Evolutionary conservation across 2,888 invertebrate genomes (phyloP).

Genomic region (Ennomos quercinarius): DNA sequence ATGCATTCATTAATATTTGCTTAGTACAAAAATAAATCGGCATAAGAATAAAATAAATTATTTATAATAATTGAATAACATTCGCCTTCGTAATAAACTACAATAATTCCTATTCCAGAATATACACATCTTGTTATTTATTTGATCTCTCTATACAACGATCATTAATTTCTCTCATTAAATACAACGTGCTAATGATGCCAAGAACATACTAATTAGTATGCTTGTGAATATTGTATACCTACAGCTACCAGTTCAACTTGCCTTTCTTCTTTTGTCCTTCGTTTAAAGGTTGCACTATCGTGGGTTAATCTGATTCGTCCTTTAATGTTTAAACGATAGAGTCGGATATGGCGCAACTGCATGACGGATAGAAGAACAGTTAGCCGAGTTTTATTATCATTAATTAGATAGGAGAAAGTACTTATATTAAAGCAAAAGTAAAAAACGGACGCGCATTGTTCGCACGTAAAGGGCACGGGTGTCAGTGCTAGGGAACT

Average conservation of each 20-base stretch:
- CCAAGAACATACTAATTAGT: slow-evolving; percentile 34
- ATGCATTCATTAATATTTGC: too few species aligned
- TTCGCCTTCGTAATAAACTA: background rate
- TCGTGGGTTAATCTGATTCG: background rate
- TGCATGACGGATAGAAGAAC: slow-evolving; percentile 2
- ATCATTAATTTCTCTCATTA: slow-evolving; percentile 36
- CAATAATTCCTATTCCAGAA: slow-evolving; percentile 12
- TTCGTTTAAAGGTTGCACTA: slow-evolving; percentile 34
- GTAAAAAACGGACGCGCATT: slow-evolving; percentile 58
- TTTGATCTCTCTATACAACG: slow-evolving; percentile 27
- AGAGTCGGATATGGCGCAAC: slow-evolving; percentile 21
- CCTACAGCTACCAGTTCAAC: slow-evolving; percentile 3
- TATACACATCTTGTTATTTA: slow-evolving; percentile 27
- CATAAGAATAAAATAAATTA: too few species aligned
- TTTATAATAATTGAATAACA: background rate
- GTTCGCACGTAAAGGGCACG: slow-evolving; percentile 70
- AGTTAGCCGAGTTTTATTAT: slow-evolving; percentile 32
- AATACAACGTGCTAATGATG: slow-evolving; percentile 32
- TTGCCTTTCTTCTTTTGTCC: slow-evolving; percentile 34
- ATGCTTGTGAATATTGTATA: slow-evolving; percentile 10
- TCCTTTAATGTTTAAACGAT: slow-evolving; percentile 11
- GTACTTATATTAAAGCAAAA: slow-evolving; percentile 50
- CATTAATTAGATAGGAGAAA: slow-evolving; percentile 66
- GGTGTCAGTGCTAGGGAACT: slow-evolving; percentile 2
- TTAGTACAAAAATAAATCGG: too few species aligned